These are phyloP conservation scores for Agrotis segetum DNA, from an alignment of 2,888 invertebrate genomes.

Conservation along the genomic window DNA sequence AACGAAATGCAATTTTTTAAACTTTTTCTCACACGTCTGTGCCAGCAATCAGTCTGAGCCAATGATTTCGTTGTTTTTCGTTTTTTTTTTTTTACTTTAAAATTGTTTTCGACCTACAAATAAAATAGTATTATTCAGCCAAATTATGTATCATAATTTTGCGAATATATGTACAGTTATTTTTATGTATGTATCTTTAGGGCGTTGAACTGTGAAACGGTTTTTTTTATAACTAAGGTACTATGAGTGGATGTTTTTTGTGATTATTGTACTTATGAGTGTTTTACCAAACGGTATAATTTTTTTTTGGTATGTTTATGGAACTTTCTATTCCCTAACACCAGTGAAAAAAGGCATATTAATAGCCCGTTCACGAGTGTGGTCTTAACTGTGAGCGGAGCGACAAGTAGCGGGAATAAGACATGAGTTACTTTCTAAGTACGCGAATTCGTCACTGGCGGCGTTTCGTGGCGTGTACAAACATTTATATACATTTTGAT, in stretches of 20 bases:
- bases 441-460: too few species aligned
- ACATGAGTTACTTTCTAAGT: too few species aligned
- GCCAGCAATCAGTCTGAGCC: constrained; percentile 65
- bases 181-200: constrained; percentile 56
- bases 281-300: constrained; percentile 65
- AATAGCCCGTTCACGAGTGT: not conserved
- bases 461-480: too few species aligned
- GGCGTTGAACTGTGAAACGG: constrained; percentile 64
- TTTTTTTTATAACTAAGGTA: constrained; percentile 51
- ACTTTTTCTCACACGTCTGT: constrained; percentile 39
- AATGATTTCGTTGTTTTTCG: constrained; percentile 82
- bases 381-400: too few species aligned
- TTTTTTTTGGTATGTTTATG: constrained; percentile 35
- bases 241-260: constrained; percentile 74
- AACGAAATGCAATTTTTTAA: not conserved
- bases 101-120: constrained; percentile 64
- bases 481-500: too few species aligned
- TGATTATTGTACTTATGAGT: constrained; percentile 86
- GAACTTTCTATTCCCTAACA: constrained; percentile 16
- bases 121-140: constrained; percentile 73
- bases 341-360: constrained; percentile 16
- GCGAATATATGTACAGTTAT: constrained; percentile 65
- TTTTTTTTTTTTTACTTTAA: constrained; percentile 66
- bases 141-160: constrained; percentile 79
- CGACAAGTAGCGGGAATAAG: too few species aligned